phyloP scores from a whole-genome alignment of 2,888 invertebrate species.

The Meganola albula region DNA sequence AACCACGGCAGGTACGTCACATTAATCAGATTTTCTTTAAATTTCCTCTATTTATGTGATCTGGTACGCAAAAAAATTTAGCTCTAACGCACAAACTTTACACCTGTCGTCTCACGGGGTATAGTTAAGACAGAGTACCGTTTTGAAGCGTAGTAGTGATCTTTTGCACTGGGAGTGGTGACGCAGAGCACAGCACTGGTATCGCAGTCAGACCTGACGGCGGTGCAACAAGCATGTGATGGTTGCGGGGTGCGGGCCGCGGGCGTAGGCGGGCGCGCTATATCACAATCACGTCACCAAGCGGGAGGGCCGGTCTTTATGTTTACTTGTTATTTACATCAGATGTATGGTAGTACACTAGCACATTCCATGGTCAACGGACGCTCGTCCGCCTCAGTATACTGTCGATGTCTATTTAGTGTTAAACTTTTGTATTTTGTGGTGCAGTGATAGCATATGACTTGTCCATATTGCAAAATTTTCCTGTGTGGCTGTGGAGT shows the following conservation, averaged over 20 bases:
- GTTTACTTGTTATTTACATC: slow-evolving; percentile 67
- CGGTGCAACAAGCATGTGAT: slow-evolving; percentile 50
- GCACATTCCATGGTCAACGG: slow-evolving; percentile 62
- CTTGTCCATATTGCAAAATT: slow-evolving; percentile 33
- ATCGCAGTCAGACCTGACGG: too few species aligned
- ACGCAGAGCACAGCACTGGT: slow-evolving; percentile 52
- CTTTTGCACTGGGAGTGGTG: slow-evolving; percentile 38
- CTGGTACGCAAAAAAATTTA: slow-evolving; percentile 38
- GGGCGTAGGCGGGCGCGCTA: slow-evolving; percentile 46
- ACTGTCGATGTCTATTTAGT: slow-evolving; percentile 64
- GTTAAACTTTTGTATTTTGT: slow-evolving; percentile 53
- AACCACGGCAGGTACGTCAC: slow-evolving; percentile 72
- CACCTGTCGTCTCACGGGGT: slow-evolving; percentile 29
- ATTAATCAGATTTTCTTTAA: slow-evolving; percentile 52
- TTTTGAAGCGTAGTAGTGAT: too few species aligned
- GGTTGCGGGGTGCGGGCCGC: slow-evolving; percentile 44
- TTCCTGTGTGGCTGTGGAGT: slow-evolving; percentile 50
- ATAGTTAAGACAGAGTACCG: slow-evolving; percentile 29
- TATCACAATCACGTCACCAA: slow-evolving; percentile 56
- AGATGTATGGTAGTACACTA: slow-evolving; percentile 61
- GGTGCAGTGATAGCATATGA: slow-evolving; percentile 47
- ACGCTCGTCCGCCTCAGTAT: slow-evolving; percentile 41
- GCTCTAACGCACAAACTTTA: slow-evolving; percentile 49
- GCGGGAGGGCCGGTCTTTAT: slow-evolving; percentile 60
- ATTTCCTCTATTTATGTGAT: slow-evolving; percentile 49